Evolutionary conservation across 2,797 vertebrate species (phyloP).

Genomic region (Leontocebus nigricollis): DNA sequence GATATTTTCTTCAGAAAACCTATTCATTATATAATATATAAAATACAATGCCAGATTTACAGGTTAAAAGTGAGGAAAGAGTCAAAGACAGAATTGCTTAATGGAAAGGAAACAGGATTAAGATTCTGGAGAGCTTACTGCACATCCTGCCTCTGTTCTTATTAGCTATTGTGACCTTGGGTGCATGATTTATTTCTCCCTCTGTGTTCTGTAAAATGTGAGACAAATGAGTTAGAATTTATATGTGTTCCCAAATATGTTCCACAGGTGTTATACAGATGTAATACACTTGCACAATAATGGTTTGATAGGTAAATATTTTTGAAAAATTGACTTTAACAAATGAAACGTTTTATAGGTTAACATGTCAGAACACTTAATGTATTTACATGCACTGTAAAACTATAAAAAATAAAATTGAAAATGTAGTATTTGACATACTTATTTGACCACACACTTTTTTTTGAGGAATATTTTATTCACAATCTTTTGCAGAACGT

Average conservation of each 20-base stretch:
- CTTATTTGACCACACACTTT: neutral
- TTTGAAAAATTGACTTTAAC: neutral
- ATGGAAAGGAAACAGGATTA: neutral
- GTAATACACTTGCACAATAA: neutral
- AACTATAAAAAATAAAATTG: neutral
- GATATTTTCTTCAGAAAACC: neutral
- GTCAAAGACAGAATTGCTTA: neutral
- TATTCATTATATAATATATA: neutral
- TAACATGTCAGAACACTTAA: neutral
- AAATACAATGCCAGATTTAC: neutral
- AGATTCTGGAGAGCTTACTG: neutral
- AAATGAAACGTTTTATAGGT: constrained; percentile 4
- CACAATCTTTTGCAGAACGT: neutral
- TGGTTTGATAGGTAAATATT: neutral
- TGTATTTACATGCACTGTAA: neutral
- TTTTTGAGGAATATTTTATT: neutral
- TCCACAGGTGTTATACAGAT: neutral
- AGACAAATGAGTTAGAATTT: neutral
- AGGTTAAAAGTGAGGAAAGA: neutral
- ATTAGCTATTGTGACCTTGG: neutral
- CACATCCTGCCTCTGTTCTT: neutral
- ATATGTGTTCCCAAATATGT: neutral
- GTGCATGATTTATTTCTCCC: neutral
- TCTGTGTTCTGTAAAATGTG: constrained; percentile 2
- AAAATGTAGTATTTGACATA: neutral